Evolutionary conservation across 2,888 invertebrate genomes (phyloP), one percentile per base, ranked within the genome.

Genomic region (Embidobia sp.): DNA sequence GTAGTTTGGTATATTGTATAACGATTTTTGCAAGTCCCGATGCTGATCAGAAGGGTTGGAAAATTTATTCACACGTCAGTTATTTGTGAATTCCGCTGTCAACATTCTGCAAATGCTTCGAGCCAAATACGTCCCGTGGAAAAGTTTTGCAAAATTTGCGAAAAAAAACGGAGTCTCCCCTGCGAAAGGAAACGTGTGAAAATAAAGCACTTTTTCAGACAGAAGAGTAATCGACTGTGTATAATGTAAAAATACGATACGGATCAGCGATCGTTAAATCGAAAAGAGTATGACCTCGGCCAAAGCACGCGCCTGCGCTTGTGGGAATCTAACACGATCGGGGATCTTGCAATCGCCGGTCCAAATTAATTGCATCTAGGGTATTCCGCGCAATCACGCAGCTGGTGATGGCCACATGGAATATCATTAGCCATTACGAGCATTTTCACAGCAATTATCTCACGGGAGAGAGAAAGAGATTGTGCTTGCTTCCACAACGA

Each of bases 271-370:
- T 64, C 76, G 70, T 70, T 70, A 63, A 63, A 61, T 69, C 69
- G 16, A 42, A 44, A 55, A 46, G 55, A 51, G 46, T 59, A 53
- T 55, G 77, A 77, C 77, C 72, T 77, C 72, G 77, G 70, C 55
- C 77, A 55, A 48, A 64, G 70, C 63, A 42, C 42, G 48, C 61
- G 49, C 27, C 40, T 31, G 64, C n/a, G n/a, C 48, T 53, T 59
- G 77, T 77, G 77, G 77, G 77, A 77, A 77, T 77, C 72, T 53
- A 42, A 67, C 66, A 63, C 66, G 63, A 72, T 70, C 57, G 13
- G n/a, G 22, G 18, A 55, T 66, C 74, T 49, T 57, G 59, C 73
- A 74, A 74, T 66, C 59, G 27, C 13, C 16, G 37, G 29, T 31
- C 74, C 53, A 55, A 67, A 67, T 67, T 66, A 74, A 74, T 75